Conservation (phyloP, 2,113 vertebrate genomes). For the Dasyprocta punctata region DNA sequence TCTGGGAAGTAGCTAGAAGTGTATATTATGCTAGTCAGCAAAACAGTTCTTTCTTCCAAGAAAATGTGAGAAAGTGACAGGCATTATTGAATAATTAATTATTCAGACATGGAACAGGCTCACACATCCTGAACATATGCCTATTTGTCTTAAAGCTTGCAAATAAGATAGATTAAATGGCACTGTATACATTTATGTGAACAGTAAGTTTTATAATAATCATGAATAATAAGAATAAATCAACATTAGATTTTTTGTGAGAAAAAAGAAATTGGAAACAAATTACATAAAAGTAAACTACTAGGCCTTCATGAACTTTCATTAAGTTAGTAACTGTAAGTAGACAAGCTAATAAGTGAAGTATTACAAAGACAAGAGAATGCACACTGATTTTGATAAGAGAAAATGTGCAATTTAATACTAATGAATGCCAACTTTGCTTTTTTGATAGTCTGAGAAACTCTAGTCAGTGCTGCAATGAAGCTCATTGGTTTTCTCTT, state of each 20-base stretch:
- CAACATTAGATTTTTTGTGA: neutral
- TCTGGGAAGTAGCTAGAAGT: neutral
- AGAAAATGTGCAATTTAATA: conserved; percentile 55
- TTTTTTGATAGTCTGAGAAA: conserved; percentile 77
- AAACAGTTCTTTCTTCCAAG: conserved; percentile 1
- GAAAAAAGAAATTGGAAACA: conserved; percentile 48
- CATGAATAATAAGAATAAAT: conserved; percentile 17
- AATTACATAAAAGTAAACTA: conserved; percentile 30
- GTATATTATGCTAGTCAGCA: neutral
- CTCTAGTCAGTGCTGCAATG: conserved; percentile 71
- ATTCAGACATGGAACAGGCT: neutral
- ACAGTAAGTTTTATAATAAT: conserved; percentile 44
- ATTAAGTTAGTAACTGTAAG: conserved; percentile 61
- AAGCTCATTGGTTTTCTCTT: conserved; percentile 81
- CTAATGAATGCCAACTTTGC: conserved; percentile 65
- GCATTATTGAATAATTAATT: neutral
- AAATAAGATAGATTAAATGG: conserved; percentile 24
- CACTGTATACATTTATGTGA: neutral
- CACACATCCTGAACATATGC: neutral
- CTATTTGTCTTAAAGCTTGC: neutral
- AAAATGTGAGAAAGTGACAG: neutral
- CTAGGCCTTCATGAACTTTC: neutral
- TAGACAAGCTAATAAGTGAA: conserved; percentile 31
- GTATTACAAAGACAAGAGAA: conserved; percentile 30
- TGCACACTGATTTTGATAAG: conserved; percentile 48